Evolutionary conservation across 2,113 vertebrate genomes (phyloP), one percentile per base, ranked within the genome.

Genomic region (Candoia aspera): DNA sequence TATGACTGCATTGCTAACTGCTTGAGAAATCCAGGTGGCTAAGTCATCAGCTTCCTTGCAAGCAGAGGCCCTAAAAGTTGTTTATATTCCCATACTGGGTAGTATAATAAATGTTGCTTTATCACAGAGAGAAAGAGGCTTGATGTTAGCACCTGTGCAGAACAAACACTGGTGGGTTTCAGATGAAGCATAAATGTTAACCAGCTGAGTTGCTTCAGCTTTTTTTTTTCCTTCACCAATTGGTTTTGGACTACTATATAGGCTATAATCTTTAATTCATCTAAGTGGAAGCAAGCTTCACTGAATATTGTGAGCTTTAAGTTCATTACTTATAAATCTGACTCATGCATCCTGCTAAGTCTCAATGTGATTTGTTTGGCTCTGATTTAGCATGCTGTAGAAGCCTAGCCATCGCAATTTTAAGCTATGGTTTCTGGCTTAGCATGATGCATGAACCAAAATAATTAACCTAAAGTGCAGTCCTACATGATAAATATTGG

Each of bases 1-100:
- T 94, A 93, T 95, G 95, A 95, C 95, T 94, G 93, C 68, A 87
- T 92, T 95, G 94, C 93, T 94, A 96, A 96, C 94, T 55, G 93
- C 93, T 95, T 95, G 94, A 95, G 95, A 95, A 96, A 95, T 91
- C 93, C 3, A 10, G 91, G 62, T 26, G 0, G 94, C 86, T 87
- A 0, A 0, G 95, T 96, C 96, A 93, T 94, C 94, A 93, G 90
- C 95, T 95, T 6, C 92, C 89, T 23, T 9, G 64, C 91, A 94
- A 94, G 89, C 87, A 60, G 92, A 92, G 84, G 3, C 83, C 91
- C 62, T 57, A 88, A 86, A 91, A 95, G 87, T 68, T 94, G 84
- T 24, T 93, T 93, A 93, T 94, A 90, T 96, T 96, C 94, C 95
- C 93, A 85, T 96, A 91, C 94, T 90, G 92, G 37, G 62, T 55